Evolutionary conservation across 1,140 invertebrate genomes (phyloP), one percentile per base, ranked within the genome.

Genomic region (Saxidomus purpurata): DNA sequence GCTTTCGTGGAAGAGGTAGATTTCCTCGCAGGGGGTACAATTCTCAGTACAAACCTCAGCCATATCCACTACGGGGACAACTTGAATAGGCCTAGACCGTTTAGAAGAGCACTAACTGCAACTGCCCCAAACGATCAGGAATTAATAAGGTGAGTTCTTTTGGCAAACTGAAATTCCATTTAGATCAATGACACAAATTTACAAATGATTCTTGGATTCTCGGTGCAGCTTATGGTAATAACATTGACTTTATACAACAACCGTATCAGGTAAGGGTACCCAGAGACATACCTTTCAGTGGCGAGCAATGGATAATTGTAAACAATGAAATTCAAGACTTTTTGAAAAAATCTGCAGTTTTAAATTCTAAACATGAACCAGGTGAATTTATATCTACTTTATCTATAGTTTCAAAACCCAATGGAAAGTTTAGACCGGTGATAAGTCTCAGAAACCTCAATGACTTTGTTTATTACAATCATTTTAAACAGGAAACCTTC

Each of bases 331-430:
- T 83, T 8, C 8, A 40, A 67, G 22, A n/a, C 25, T 47, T 83
- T 31, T 40, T 83, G 8, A 25, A 25, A n/a, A 83, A 83, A 28
- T 59, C 31, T 69, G 81, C 55, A 8, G 43, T 67, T 67, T 19
- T 67, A 9, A 6, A 13, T 22, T 67, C 59, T 40, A 19, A 38
- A 19, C 59, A 40, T 83, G 81, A 83, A 49, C 3, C 9, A 22
- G 81, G 43, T 15, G 59, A 83, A 31, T 83, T 59, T 61, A 69
- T 83, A 25, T 63, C 81, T 15, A 83, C 55, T 31, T 28, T 83
- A 34, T 83, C 67, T 49, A 83, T 43, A 40, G 81, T 67, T 67
- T 8, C 81, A 43, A 83, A 82, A n/a, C n/a, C n/a, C n/a, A n/a
- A n/a, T n/a, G n/a, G n/a, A n/a, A n/a, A n/a, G n/a, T n/a, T n/a